phyloP scores from a whole-genome alignment of 2,797 vertebrate species.

The Sebastes diploproa region DNA sequence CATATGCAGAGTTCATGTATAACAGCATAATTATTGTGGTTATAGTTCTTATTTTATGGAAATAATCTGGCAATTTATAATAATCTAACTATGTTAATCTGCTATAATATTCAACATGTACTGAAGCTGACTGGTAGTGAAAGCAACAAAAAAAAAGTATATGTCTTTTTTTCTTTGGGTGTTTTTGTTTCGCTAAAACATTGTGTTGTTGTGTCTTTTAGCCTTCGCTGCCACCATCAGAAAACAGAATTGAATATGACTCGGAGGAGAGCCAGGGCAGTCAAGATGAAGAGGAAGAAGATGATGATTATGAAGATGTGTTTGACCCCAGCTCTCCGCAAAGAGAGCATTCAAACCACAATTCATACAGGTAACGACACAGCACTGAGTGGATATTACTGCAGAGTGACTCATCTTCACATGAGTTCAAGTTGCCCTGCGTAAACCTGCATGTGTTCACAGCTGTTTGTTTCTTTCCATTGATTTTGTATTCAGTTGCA shows the following conservation, averaged over 20 bases:
- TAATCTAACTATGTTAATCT: background rate
- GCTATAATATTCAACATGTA: background rate
- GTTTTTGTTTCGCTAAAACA: background rate
- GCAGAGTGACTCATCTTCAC: conserved; percentile 6
- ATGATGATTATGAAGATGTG: conserved; percentile 73
- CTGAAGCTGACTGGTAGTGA: background rate
- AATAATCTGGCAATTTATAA: background rate
- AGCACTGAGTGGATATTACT: background rate
- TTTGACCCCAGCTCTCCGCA: conserved; percentile 84
- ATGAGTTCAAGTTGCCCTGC: background rate
- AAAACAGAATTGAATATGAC: conserved; percentile 90
- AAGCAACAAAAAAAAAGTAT: background rate
- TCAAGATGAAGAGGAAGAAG: conserved; percentile 84
- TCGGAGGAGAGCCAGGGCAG: conserved; percentile 94
- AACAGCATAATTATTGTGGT: background rate
- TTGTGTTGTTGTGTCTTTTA: conserved; percentile 57
- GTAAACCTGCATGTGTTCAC: conserved; percentile 8
- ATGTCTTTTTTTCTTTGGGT: background rate
- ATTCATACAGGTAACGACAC: conserved; percentile 91
- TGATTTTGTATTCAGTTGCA: background rate
- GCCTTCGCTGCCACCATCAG: conserved; percentile 87
- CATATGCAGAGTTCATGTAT: background rate
- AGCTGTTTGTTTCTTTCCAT: background rate
- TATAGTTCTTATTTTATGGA: background rate
- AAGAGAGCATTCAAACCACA: conserved; percentile 94